A percentile compares a stretch with the other conserved stretches of the same genome.
Conservation (phyloP, 2,797 vertebrate genomes). For the Neostethus bicornis region DNA sequence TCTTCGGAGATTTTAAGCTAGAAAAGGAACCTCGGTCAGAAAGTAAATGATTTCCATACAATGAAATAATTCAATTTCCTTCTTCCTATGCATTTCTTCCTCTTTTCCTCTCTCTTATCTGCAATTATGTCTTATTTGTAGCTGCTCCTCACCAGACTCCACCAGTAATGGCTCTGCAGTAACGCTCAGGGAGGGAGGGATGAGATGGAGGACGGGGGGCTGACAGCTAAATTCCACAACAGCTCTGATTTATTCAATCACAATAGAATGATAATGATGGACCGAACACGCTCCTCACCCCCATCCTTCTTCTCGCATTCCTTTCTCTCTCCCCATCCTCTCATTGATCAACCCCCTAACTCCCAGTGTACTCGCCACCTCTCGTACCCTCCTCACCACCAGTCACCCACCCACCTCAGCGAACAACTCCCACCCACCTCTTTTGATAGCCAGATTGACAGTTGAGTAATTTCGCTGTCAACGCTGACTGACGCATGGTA, state of each 20-base stretch:
- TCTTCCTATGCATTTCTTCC: constrained; percentile 63
- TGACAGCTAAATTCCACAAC: constrained; percentile 64
- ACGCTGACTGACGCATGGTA: constrained; percentile 87
- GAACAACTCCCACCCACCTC: constrained; percentile 54
- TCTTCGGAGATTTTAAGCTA: constrained; percentile 26
- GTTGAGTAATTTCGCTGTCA: constrained; percentile 87
- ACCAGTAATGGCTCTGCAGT: constrained; percentile 42
- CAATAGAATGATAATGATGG: constrained; percentile 63
- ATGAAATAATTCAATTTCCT: constrained; percentile 65
- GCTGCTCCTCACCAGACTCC: constrained; percentile 44
- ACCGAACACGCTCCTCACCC: constrained; percentile 32
- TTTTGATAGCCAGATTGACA: constrained; percentile 86
- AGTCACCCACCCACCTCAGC: constrained; percentile 21
- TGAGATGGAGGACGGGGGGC: neutral
- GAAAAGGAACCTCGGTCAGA: constrained; percentile 26
- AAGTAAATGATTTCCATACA: constrained; percentile 51
- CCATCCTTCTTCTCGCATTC: constrained; percentile 32
- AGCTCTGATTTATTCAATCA: constrained; percentile 76
- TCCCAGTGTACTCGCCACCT: constrained; percentile 28
- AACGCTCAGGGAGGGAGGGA: constrained; percentile 36
- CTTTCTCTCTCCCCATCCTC: constrained; percentile 32
- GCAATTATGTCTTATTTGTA: constrained; percentile 70
- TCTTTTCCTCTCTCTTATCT: constrained; percentile 60
- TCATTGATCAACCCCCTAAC: constrained; percentile 87
- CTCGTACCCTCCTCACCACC: neutral